Evolutionary conservation across 1,140 invertebrate genomes (phyloP), one percentile per base, ranked within the genome.

Genomic region (Lutraria rhynchaena): DNA sequence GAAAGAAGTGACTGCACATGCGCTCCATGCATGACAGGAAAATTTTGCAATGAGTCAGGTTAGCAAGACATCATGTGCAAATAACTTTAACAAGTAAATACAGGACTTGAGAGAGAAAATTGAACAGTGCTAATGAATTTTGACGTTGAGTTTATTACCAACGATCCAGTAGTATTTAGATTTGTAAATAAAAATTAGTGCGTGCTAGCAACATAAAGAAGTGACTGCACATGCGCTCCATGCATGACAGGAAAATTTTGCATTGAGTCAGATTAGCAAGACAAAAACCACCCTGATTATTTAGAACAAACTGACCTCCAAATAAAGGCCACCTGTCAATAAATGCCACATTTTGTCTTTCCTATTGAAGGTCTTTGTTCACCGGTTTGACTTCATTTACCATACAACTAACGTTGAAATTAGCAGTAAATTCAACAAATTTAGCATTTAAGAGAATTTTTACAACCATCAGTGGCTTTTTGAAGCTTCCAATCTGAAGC

Each of bases 171-270:
- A 17, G 37, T 35, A 17, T 60, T 60, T 60, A n/a, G n/a, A n/a
- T n/a, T n/a, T n/a, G n/a, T n/a, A n/a, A n/a, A n/a, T 60, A 60
- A 35, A 19, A 33, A 60, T 60, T 60, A 29, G 33, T 60, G 57
- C 33, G 29, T 60, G 29, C 57, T 35, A 17, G 5, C 55, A 22
- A 17, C 11, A 58, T 58, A 15, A 9, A 35, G 60, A 13, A 63
- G 9, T 3, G 35, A 15, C 9, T 63, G 60, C 35, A 19, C 4
- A n/a, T 63, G 60, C n/a, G 7, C 60, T 35, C 9, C 31, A 22
- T 63, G 60, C n/a, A 63, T 44, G 60, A 44, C 60, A 41, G 60
- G 60, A 4, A 63, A 63, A n/a, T 19, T 41, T 3, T 63, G 60
- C 35, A n/a, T 7, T 17, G 58, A 61, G 19, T 33, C 29, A 35